Base-by-base conservation (phyloP, 2,113 vertebrate genomes). In the Caracal caracal region DNA sequence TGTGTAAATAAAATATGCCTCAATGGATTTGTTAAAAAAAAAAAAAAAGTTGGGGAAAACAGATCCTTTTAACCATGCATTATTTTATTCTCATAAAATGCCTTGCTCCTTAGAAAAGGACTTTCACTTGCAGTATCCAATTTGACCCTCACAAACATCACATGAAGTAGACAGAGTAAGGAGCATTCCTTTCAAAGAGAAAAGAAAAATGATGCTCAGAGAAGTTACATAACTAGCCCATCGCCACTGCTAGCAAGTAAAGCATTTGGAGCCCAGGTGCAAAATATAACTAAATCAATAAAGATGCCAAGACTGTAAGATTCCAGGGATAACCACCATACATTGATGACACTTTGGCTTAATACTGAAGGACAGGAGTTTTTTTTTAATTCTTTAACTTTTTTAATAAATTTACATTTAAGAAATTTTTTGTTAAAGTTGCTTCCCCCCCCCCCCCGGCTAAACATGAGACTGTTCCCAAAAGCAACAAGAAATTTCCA, bases 61-160 rank as follows among this genome's bases (percentile, higher is more conserved):
- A 87, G 43, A 75, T 51, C 61, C 70, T 92, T 88, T 51, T 37
- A 88, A 76, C 8, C 76, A 73, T 4, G 22, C 10, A 75, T 61
- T 70, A 96, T 30, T 92, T 81, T 88, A 92, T 53, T 20, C 16
- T 85, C 20, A 78, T 63, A 78, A 35, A 96, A 94, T n/a, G 49
- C 61, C 88, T 40, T 94, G 61, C 76, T 16, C n/a, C 49, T 88
- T 51, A 28, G 40, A 47, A 83, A 88, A 76, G n/a, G 28, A 51
- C 65, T 83, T 88, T 92, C 37, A 87, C 37, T 70, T 87, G 81
- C 66, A 73, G 86, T 85, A 85, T 51, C 10, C 63, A 79, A 73
- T 47, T 43, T 90, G 92, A 81, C 37, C 53, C 24, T 90, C 35
- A 40, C 22, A 84, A 79, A 26, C 35, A 73, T 66, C 68, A 61